These are phyloP conservation scores for Phylloscopus trochiloides DNA, from an alignment of 2,113 vertebrate genomes.

Conservation along the genomic window DNA sequence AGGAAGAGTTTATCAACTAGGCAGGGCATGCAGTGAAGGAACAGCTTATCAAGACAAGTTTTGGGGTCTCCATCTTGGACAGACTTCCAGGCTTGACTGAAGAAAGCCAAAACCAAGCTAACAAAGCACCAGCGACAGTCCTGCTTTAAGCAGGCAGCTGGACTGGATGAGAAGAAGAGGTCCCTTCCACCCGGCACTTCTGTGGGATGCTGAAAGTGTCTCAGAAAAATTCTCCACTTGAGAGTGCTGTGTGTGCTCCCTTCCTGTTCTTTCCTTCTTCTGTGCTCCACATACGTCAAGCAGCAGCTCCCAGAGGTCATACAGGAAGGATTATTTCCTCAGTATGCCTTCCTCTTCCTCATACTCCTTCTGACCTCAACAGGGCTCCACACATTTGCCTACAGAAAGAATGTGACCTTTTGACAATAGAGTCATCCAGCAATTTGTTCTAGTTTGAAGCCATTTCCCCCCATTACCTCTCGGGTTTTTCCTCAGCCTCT, in stretches of 20 bases:
- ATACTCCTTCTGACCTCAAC: neutral
- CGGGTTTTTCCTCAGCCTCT: neutral
- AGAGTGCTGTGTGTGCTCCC: neutral
- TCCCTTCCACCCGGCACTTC: neutral
- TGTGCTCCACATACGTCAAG: neutral
- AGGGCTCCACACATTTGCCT: neutral
- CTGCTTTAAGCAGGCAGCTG: neutral
- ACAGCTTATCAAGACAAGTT: neutral
- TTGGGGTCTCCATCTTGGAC: neutral
- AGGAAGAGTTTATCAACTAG: neutral
- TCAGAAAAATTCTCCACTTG: neutral
- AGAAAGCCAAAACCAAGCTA: neutral
- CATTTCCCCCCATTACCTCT: neutral
- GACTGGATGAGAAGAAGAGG: neutral
- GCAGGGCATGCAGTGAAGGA: neutral
- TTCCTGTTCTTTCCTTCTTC: neutral
- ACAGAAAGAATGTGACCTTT: slow-evolving; percentile 56
- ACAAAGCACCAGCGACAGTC: neutral
- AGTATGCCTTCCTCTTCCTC: slow-evolving; percentile 44
- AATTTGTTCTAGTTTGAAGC: slow-evolving; percentile 37
- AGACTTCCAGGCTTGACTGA: neutral
- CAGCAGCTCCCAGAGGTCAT: slow-evolving; percentile 4
- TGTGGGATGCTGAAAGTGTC: neutral
- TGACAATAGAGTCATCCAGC: slow-evolving; percentile 3
- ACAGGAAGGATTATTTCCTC: slow-evolving; percentile 41